Evolutionary conservation across 1,140 invertebrate genomes (phyloP).

Genomic region (Trialeurodes vaporariorum): DNA sequence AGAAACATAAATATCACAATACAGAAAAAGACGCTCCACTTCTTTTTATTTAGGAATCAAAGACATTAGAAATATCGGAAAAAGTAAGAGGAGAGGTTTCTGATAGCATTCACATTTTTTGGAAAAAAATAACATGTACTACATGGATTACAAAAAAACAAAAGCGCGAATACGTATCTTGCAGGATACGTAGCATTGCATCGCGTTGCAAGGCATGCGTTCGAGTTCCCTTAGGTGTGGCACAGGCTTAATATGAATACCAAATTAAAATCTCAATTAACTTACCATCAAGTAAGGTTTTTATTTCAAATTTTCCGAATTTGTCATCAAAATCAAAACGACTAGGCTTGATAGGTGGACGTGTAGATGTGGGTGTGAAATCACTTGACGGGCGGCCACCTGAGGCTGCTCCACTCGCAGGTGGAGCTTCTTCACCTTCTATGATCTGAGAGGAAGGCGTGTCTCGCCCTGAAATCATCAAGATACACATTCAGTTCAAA

Average conservation of each 20-base stretch:
- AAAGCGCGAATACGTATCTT: no score
- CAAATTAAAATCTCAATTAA: slow-evolving; percentile 1
- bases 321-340: slow-evolving; percentile 92
- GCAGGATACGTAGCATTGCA: no score
- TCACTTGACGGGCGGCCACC: background rate
- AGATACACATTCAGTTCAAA: no score
- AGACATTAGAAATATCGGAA: no score
- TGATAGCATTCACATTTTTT: no score
- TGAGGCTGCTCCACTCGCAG: slow-evolving; percentile 29
- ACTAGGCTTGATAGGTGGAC: slow-evolving; percentile 60
- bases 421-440: slow-evolving; percentile 53
- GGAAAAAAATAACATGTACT: no score
- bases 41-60: no score
- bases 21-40: no score
- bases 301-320: slow-evolving; percentile 97
- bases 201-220: no score
- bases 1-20: no score
- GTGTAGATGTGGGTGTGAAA: slow-evolving; percentile 33
- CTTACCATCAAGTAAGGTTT: slow-evolving; percentile 63
- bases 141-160: no score
- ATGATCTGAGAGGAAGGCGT: slow-evolving; percentile 87
- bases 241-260: slow-evolving; percentile 2
- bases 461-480: slow-evolving; percentile 58
- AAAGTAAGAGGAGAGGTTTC: no score
- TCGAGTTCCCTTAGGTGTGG: background rate